Conservation (phyloP, 2,113 vertebrate genomes). For the Anolis carolinensis region DNA sequence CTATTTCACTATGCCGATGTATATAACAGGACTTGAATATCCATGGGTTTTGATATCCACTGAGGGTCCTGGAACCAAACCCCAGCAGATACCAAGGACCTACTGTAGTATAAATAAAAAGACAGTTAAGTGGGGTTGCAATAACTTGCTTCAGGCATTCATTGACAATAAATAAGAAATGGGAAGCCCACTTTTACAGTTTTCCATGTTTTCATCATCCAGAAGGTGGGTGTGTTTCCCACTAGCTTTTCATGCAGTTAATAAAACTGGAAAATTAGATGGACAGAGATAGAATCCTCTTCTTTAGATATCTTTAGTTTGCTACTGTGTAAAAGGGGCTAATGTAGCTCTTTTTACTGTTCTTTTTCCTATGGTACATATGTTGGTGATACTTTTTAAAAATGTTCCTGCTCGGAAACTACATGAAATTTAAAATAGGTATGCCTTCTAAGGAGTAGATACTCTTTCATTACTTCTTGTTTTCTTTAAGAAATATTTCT, state of each 20-base stretch:
- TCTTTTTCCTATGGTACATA: neutral
- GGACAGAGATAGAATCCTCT: neutral
- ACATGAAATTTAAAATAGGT: neutral
- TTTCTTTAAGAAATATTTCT: constrained; percentile 5
- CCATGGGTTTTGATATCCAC: no score
- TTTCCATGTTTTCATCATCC: neutral
- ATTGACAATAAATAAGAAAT: neutral
- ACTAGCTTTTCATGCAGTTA: neutral
- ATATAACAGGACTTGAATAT: no score
- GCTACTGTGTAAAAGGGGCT: neutral
- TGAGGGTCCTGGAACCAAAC: no score
- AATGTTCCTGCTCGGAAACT: neutral
- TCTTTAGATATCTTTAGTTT: neutral
- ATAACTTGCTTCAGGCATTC: neutral
- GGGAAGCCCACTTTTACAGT: neutral
- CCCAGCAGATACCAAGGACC: no score
- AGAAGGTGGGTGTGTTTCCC: neutral
- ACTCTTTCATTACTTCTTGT: neutral
- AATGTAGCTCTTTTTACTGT: neutral
- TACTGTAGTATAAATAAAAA: no score
- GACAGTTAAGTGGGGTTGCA: neutral
- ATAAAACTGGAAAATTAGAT: neutral
- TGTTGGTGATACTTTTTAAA: no score
- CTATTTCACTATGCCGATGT: no score
- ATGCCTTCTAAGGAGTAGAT: neutral